phyloP scores from a whole-genome alignment of 2,888 invertebrate genomes.

The Nomada hirtipes region DNA sequence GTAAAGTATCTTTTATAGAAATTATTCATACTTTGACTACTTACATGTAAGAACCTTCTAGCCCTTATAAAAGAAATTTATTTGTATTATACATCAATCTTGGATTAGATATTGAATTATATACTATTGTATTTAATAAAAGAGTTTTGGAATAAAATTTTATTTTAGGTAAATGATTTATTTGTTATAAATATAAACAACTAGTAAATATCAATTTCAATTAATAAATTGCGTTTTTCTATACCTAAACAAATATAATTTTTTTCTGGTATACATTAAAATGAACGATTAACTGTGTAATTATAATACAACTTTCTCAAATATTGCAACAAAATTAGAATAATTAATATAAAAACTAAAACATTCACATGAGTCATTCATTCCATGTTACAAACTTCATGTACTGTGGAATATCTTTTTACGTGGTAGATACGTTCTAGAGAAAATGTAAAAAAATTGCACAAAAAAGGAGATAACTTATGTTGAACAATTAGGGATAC shows the following conservation, averaged over 20 bases:
- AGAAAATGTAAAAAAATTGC: no score
- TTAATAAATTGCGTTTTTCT: conserved; percentile 18
- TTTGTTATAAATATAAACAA: conserved; percentile 49
- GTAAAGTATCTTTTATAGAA: not conserved
- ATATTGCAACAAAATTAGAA: not conserved
- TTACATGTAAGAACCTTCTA: conserved; percentile 7
- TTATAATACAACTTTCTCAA: not conserved
- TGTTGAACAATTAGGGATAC: no score
- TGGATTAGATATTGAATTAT: conserved; percentile 39
- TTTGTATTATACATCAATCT: conserved; percentile 43
- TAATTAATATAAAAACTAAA: conserved; percentile 2
- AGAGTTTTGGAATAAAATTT: conserved; percentile 50
- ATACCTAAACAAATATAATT: conserved; percentile 22
- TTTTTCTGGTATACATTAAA: not conserved
- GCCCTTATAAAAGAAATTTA: conserved; percentile 35
- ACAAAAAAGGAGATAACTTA: no score
- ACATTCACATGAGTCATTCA: not conserved
- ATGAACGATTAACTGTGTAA: not conserved
- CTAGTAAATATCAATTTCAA: conserved; percentile 44
- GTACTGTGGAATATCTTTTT: no score
- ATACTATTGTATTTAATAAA: conserved; percentile 47
- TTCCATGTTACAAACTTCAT: not conserved
- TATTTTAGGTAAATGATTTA: conserved; percentile 62
- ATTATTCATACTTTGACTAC: conserved; percentile 17
- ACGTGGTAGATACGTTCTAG: no score